Conservation (phyloP, 2,888 invertebrate genomes). For the Pemphredon lugubris region DNA sequence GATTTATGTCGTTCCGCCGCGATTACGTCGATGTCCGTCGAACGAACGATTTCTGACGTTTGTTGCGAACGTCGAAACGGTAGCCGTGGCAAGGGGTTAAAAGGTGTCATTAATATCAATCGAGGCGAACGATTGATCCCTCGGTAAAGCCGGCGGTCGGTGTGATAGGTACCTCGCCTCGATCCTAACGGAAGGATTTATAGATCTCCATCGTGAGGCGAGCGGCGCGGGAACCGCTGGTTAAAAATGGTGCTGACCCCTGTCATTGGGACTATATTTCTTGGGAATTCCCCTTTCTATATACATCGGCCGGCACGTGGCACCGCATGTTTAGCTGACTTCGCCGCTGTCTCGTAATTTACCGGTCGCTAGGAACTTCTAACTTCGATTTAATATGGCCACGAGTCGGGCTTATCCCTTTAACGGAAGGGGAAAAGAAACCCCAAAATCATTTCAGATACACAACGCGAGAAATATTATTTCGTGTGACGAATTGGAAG, state of each 20-base stretch:
- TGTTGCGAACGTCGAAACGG: constrained; percentile 24
- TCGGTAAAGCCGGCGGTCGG: constrained; percentile 35
- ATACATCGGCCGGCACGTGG: constrained; percentile 63
- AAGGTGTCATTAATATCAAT: constrained; percentile 69
- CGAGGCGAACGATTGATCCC: constrained; percentile 60
- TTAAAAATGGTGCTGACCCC: constrained; percentile 71
- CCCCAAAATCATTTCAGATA: not conserved
- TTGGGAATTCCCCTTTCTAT: constrained; percentile 60
- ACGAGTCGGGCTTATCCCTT: not conserved
- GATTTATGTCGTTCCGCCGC: constrained; percentile 37
- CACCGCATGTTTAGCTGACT: constrained; percentile 63
- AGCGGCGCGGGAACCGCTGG: constrained; percentile 40
- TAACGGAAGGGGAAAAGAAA: not conserved
- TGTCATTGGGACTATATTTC: constrained; percentile 72
- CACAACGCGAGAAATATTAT: no score
- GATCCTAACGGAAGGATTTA: constrained; percentile 64
- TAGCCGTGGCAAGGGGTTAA: constrained; percentile 58
- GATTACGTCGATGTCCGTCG: constrained; percentile 31
- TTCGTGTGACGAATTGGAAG: no score
- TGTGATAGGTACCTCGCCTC: constrained; percentile 45
- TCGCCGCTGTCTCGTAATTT: constrained; percentile 52
- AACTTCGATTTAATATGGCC: constrained; percentile 6
- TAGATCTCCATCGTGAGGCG: constrained; percentile 56
- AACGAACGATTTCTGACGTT: constrained; percentile 18
- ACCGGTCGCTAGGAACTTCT: constrained; percentile 39